Evolutionary conservation across 2,888 invertebrate species (phyloP).

Genomic region (Scaptomyza tumidula): DNA sequence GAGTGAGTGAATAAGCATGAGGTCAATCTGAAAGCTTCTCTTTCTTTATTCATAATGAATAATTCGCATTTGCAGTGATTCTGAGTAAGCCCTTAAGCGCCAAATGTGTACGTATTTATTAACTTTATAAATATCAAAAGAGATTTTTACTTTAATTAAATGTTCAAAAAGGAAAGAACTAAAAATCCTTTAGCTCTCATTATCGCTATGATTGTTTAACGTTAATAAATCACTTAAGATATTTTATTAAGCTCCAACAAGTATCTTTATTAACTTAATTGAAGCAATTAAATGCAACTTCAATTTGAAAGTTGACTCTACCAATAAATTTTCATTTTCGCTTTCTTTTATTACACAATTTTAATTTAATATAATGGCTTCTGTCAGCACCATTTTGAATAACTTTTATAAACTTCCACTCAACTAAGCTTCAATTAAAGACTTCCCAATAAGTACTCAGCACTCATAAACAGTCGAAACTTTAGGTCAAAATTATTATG

Average conservation of each 20-base stretch:
- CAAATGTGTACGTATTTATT: slow-evolving; percentile 19
- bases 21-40: slow-evolving; percentile 28
- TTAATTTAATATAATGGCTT: background rate
- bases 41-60: slow-evolving; percentile 32
- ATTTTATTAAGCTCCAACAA: background rate
- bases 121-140: slow-evolving; percentile 4
- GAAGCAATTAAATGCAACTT: background rate
- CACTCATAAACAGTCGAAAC: slow-evolving; percentile 41
- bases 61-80: slow-evolving; percentile 13
- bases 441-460: slow-evolving; percentile 55
- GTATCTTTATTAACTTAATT: background rate
- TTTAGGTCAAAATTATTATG: slow-evolving; percentile 43
- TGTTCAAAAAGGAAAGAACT: background rate
- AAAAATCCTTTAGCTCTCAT: background rate
- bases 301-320: background rate
- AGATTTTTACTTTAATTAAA: slow-evolving; percentile 12
- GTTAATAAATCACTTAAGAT: background rate
- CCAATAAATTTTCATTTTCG: background rate
- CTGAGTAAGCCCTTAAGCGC: slow-evolving; percentile 32
- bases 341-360: background rate
- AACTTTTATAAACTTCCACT: slow-evolving; percentile 40
- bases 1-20: slow-evolving; percentile 6
- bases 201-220: background rate
- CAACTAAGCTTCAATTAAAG: slow-evolving; percentile 63
- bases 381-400: slow-evolving; percentile 8